phyloP scores from a whole-genome alignment of 2,113 vertebrate genomes.

The Strix uralensis region DNA sequence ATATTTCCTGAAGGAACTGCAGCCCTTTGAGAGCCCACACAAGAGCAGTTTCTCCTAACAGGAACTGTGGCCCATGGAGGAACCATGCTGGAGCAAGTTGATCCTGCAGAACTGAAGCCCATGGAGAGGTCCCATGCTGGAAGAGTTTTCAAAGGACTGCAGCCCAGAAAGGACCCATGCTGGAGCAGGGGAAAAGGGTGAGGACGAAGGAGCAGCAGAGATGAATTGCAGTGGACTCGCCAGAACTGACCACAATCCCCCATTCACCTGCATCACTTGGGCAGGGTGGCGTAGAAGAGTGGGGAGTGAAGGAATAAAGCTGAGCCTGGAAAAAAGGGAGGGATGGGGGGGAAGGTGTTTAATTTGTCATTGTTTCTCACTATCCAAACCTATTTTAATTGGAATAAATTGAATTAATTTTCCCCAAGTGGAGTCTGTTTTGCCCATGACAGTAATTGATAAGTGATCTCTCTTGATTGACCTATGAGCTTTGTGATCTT shows the following conservation, averaged over 20 bases:
- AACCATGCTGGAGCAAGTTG: not conserved
- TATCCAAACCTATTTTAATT: not conserved
- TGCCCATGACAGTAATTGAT: not conserved
- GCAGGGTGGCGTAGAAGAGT: not conserved
- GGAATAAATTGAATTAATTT: not conserved
- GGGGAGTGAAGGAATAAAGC: not conserved
- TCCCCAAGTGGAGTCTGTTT: not conserved
- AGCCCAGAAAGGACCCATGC: not conserved
- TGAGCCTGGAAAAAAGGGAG: not conserved
- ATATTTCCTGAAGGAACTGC: not conserved
- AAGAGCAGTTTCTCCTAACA: not conserved
- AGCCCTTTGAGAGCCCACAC: not conserved
- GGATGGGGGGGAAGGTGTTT: not conserved
- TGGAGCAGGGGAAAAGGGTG: not conserved
- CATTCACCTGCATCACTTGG: not conserved
- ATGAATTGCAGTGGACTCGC: not conserved
- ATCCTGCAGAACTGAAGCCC: not conserved
- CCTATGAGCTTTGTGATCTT: not conserved
- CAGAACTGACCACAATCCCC: not conserved
- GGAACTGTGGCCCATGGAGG: not conserved
- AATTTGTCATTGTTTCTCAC: not conserved
- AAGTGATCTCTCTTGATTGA: not conserved
- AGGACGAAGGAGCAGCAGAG: not conserved
- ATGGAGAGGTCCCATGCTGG: not conserved
- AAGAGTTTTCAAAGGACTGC: not conserved